These are phyloP conservation scores for Alligator mississippiensis DNA, from an alignment of 2,113 vertebrate genomes.

Conservation along the genomic window DNA sequence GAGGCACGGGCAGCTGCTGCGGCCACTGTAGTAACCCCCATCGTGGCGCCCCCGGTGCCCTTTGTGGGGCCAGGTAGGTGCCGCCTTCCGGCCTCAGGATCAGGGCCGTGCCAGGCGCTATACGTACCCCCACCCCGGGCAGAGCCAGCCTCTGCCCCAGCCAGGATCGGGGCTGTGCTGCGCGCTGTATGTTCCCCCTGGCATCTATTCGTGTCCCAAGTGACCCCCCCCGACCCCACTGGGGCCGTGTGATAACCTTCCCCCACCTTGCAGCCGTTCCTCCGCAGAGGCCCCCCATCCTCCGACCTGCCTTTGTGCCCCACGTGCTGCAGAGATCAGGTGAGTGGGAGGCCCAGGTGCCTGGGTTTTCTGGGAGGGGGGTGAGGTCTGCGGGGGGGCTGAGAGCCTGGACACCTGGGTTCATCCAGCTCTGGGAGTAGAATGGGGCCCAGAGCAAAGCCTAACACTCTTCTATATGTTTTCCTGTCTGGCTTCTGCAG, in stretches of 20 bases:
- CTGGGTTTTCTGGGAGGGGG: too few relatives aligned
- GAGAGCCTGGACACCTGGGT: too few relatives aligned
- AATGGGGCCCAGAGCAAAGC: neutral
- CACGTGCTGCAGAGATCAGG: constrained; percentile 91
- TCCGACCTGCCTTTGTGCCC: constrained; percentile 91
- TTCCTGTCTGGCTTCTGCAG: constrained; percentile 61
- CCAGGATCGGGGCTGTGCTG: too few relatives aligned
- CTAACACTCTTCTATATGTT: neutral
- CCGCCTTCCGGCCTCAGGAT: too few relatives aligned
- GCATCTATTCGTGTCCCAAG: too few relatives aligned
- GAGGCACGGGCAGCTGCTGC: constrained; percentile 87
- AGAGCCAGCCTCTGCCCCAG: too few relatives aligned
- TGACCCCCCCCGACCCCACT: too few relatives aligned
- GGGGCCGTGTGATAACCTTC: neutral
- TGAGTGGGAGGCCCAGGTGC: constrained; percentile 37
- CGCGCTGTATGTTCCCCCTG: neutral
- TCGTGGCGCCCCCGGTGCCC: constrained; percentile 76
- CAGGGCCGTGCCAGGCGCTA: neutral
- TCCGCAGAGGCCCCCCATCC: constrained; percentile 85
- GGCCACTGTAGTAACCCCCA: constrained; percentile 80
- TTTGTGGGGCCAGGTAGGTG: constrained; percentile 85
- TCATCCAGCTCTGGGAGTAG: too few relatives aligned
- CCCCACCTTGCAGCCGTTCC: constrained; percentile 77
- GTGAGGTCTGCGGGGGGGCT: too few relatives aligned
- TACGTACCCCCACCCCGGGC: neutral